A percentile compares a stretch with the other conserved stretches of the same genome.
Evolutionary conservation across 2,888 invertebrate species (phyloP).

Genomic region (Platycnemis pennipes): DNA sequence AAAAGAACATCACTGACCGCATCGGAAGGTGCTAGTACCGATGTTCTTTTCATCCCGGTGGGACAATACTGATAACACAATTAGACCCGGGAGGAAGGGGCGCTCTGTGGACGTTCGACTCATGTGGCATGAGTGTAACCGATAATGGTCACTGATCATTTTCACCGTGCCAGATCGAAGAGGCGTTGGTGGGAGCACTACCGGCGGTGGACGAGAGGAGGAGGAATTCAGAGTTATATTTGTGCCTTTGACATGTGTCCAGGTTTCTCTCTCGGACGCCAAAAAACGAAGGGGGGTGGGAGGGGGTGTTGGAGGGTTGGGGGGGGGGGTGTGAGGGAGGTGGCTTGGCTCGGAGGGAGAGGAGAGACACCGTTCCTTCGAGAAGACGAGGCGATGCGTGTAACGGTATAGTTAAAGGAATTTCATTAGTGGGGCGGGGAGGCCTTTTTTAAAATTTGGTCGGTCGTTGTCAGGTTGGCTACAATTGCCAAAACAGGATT

Average conservation of each 20-base stretch:
- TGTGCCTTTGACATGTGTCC: conserved; percentile 3
- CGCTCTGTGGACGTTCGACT: too few relatives aligned
- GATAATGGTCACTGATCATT: too few relatives aligned
- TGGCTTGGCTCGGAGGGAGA: not conserved
- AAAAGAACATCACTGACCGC: too few relatives aligned
- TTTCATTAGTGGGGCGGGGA: conserved; percentile 56
- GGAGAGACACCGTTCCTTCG: conserved; percentile 29
- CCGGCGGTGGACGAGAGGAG: not conserved
- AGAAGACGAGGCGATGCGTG: conserved; percentile 34
- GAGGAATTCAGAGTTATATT: not conserved
- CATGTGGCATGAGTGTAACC: too few relatives aligned
- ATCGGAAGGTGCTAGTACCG: too few relatives aligned
- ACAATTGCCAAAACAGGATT: conserved; percentile 27
- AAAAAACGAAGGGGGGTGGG: not conserved
- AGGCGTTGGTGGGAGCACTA: not conserved
- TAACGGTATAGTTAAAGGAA: conserved; percentile 64
- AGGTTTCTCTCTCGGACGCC: not conserved
- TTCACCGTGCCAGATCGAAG: too few relatives aligned
- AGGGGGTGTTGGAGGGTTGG: not conserved
- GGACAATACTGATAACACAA: too few relatives aligned
- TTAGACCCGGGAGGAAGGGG: too few relatives aligned
- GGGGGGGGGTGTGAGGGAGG: not conserved
- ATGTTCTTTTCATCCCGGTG: too few relatives aligned
- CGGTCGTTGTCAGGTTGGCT: conserved; percentile 30
- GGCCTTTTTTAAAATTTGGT: not conserved